Evolutionary conservation across 2,797 vertebrate genomes (phyloP).

Genomic region (Botia kubotai): DNA sequence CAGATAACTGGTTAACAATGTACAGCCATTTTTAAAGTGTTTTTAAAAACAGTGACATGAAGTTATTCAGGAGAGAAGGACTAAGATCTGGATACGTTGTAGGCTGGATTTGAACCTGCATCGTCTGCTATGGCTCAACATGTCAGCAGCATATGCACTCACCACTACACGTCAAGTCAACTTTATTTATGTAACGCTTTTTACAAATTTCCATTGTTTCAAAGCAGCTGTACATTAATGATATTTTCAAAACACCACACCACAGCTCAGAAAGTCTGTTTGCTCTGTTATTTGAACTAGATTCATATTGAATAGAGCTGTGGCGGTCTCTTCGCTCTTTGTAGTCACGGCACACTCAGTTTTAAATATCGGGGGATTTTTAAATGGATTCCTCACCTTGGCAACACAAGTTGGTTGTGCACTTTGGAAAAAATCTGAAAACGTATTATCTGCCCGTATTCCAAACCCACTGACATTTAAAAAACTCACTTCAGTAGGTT

Average conservation of each 20-base stretch:
- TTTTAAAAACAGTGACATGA: too few relatives aligned
- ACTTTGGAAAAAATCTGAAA: constrained; percentile 20
- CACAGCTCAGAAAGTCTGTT: not conserved
- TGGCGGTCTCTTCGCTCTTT: constrained; percentile 13
- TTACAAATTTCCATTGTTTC: too few relatives aligned
- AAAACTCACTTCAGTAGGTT: constrained; percentile 28
- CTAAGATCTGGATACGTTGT: too few relatives aligned
- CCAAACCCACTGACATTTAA: constrained; percentile 33
- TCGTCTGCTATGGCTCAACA: not conserved
- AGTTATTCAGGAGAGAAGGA: too few relatives aligned
- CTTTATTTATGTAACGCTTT: too few relatives aligned
- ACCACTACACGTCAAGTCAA: too few relatives aligned
- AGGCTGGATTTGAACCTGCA: not conserved
- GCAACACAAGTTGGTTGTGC: not conserved
- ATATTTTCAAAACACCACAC: too few relatives aligned
- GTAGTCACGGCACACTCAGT: not conserved
- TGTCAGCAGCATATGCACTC: not conserved
- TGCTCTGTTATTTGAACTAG: not conserved
- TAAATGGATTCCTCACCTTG: constrained; percentile 19
- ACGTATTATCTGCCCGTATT: constrained; percentile 7
- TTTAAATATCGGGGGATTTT: constrained; percentile 7
- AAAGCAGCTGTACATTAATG: too few relatives aligned
- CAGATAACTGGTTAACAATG: too few relatives aligned
- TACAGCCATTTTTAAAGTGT: too few relatives aligned
- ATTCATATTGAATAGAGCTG: not conserved